A percentile compares a stretch with the other conserved stretches of the same genome.
Conservation (phyloP, 2,797 vertebrate species). For the Mormyrops boulengeri region DNA sequence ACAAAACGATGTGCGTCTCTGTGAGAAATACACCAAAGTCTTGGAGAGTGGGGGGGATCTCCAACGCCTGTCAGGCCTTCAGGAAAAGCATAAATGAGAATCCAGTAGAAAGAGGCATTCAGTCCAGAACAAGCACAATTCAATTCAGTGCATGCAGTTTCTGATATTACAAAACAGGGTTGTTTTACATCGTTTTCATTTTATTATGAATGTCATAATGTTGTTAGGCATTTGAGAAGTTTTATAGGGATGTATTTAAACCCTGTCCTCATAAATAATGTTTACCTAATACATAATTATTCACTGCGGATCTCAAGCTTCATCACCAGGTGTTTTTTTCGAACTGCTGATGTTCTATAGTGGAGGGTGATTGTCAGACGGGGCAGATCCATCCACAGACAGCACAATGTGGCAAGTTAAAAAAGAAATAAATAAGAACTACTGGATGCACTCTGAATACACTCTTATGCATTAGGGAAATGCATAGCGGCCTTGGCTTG, state of each 20-base stretch:
- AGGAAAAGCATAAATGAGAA: background rate
- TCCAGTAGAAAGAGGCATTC: background rate
- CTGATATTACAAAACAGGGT: background rate
- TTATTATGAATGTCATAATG: background rate
- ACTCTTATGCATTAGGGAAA: background rate
- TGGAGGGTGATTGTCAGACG: background rate
- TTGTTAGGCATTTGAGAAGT: background rate
- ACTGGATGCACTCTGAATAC: background rate
- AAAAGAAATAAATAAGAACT: background rate
- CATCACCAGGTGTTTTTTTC: background rate
- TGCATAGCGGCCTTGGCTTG: background rate
- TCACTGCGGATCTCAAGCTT: background rate
- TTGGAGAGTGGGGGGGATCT: background rate
- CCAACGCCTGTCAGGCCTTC: background rate
- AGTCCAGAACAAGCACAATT: slow-evolving; percentile 4
- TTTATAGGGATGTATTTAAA: background rate
- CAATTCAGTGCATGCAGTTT: background rate
- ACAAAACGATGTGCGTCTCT: background rate
- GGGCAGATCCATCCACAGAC: background rate
- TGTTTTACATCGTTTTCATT: background rate
- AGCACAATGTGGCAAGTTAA: background rate
- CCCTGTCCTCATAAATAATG: background rate
- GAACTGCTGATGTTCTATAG: background rate
- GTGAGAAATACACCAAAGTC: background rate
- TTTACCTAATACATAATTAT: background rate